Percentiles rank a stretch among this genome's conserved stretches.
Conservation (phyloP, 2,797 vertebrate species). For the Sparidentex hasta region DNA sequence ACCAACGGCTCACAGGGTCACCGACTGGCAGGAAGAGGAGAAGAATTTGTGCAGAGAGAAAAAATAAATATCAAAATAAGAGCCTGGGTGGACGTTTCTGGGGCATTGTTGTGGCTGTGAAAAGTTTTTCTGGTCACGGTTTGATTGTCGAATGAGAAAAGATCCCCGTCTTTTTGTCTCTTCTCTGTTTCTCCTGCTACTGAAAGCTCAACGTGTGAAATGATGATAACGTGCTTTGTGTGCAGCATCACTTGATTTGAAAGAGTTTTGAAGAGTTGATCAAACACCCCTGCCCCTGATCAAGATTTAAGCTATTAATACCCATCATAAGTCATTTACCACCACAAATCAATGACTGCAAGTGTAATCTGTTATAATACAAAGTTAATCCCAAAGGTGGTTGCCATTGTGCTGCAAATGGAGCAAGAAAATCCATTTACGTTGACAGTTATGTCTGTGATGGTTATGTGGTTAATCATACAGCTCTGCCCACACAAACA, state of each 20-base stretch:
- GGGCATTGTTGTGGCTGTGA: not conserved
- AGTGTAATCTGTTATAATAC: conserved; percentile 49
- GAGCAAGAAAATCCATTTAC: conserved; percentile 28
- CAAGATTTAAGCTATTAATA: conserved; percentile 18
- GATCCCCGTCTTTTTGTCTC: not conserved
- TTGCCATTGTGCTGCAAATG: not conserved
- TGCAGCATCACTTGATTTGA: not conserved
- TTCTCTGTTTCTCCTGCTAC: not conserved
- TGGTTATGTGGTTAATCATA: conserved; percentile 30
- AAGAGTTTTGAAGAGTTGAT: too few relatives aligned
- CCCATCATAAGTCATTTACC: conserved; percentile 25
- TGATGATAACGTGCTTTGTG: not conserved
- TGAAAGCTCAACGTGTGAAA: not conserved
- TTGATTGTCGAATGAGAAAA: not conserved
- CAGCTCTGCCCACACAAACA: not conserved
- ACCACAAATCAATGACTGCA: conserved; percentile 32
- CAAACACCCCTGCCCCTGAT: too few relatives aligned
- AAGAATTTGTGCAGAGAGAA: not conserved
- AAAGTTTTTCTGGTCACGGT: not conserved
- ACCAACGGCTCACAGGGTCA: conserved; percentile 95
- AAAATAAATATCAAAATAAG: not conserved
- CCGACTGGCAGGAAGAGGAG: conserved; percentile 83
- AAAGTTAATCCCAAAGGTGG: conserved; percentile 24
- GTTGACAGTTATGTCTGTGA: conserved; percentile 18
- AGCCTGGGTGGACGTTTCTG: not conserved